Evolutionary conservation across 2,113 vertebrate genomes (phyloP).

Genomic region (Psittacus erithacus): DNA sequence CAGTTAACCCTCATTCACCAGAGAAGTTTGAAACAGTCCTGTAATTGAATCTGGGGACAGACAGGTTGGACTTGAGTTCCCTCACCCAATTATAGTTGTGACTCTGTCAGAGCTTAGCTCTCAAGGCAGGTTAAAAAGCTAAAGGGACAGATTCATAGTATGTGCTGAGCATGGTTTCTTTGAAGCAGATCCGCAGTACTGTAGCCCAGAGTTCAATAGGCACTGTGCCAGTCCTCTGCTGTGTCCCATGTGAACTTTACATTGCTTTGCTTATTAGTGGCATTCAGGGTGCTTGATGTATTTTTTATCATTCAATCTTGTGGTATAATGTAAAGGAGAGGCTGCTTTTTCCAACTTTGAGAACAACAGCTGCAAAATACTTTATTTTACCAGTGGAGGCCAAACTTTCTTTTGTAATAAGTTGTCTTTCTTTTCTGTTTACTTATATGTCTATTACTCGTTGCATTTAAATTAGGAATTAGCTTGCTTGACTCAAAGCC

Average conservation of each 20-base stretch:
- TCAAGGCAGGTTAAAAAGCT: slow-evolving; percentile 33
- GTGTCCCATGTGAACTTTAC: neutral
- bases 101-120: slow-evolving; percentile 3
- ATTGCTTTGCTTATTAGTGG: slow-evolving; percentile 11
- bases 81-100: neutral
- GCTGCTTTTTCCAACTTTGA: slow-evolving; percentile 24
- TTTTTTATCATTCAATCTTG: slow-evolving; percentile 24
- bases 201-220: neutral
- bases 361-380: slow-evolving; percentile 3
- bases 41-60: neutral
- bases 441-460: slow-evolving; percentile 39
- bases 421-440: slow-evolving; percentile 38
- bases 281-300: neutral
- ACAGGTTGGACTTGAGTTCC: neutral
- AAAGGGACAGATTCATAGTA: neutral
- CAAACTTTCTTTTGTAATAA: slow-evolving; percentile 28
- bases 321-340: neutral
- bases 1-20: neutral
- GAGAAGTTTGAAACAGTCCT: neutral
- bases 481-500: slow-evolving; percentile 41
- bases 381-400: neutral
- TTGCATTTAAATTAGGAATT: slow-evolving; percentile 50
- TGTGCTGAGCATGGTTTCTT: neutral
- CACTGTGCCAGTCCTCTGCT: neutral
- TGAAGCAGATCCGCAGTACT: neutral